These are phyloP conservation scores for Oncorhynchus keta DNA, from an alignment of 2,113 vertebrate species.

Conservation along the genomic window DNA sequence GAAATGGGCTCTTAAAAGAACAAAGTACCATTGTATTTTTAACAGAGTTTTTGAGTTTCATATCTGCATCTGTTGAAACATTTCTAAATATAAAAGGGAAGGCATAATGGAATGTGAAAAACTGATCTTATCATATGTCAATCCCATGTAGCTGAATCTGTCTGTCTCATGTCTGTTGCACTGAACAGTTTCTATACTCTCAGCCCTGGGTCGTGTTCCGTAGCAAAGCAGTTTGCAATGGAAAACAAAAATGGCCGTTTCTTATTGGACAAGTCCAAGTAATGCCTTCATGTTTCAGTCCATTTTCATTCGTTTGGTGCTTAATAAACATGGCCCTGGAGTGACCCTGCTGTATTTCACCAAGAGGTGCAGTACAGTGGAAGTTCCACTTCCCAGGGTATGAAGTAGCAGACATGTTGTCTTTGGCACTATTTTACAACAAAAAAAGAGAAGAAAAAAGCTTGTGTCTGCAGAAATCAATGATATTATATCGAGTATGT, in stretches of 20 bases:
- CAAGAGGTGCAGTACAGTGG: background rate
- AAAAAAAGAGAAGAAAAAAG: background rate
- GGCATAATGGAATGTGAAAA: conserved; percentile 50
- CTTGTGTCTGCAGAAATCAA: conserved; percentile 42
- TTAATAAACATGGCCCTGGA: background rate
- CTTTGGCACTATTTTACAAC: conserved; percentile 4
- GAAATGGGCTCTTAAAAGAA: no score
- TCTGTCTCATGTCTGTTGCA: conserved; percentile 28
- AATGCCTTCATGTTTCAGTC: no score
- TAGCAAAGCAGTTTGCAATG: background rate
- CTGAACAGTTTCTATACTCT: no score
- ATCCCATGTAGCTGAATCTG: conserved; percentile 28
- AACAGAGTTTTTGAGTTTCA: conserved; percentile 63
- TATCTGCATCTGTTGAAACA: conserved; percentile 50
- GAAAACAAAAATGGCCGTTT: no score
- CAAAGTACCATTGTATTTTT: no score
- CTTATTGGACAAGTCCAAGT: no score
- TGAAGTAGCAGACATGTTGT: conserved; percentile 32
- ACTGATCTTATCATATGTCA: conserved; percentile 2
- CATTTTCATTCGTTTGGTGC: no score
- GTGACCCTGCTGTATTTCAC: no score
- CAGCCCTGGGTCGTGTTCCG: background rate
- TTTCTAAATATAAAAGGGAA: conserved; percentile 26
- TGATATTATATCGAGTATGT: conserved; percentile 58
- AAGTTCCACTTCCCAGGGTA: conserved; percentile 14